Percentiles rank a stretch among this genome's conserved stretches.
Evolutionary conservation across 64 coral and sea anemone species (phyloP).

Genomic region (Orbicella faveolata): DNA sequence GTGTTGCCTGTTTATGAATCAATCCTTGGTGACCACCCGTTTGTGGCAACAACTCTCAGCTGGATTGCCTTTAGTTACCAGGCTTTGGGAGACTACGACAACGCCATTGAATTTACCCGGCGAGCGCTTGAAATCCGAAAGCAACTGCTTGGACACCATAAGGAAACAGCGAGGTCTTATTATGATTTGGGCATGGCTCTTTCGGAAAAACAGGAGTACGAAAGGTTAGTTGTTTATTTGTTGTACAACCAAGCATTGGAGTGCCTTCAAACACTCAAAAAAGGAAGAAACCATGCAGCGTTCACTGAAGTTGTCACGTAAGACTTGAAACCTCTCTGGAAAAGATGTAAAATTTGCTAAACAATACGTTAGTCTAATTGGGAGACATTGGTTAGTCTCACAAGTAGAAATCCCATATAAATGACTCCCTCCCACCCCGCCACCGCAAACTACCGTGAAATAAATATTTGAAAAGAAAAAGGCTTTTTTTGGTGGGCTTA

Average conservation of each 20-base stretch:
- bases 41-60: slow-evolving; percentile 32
- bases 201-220: neutral
- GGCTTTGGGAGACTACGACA: slow-evolving; percentile 20
- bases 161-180: slow-evolving; percentile 21
- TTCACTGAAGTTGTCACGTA: neutral
- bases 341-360: neutral
- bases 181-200: slow-evolving; percentile 34
- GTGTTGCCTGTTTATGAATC: slow-evolving; percentile 44
- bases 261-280: neutral
- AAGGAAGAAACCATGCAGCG: neutral
- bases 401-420: too few species aligned
- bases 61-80: slow-evolving; percentile 38
- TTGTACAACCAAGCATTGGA: neutral
- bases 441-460: neutral
- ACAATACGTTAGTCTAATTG: too few species aligned
- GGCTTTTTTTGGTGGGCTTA: neutral
- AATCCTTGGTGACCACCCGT: slow-evolving; percentile 40
- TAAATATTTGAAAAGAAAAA: neutral
- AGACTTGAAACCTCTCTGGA: neutral
- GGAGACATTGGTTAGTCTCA: too few species aligned
- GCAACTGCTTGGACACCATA: slow-evolving; percentile 11
- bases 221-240: neutral
- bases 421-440: too few species aligned
- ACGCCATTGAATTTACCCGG: slow-evolving; percentile 28
- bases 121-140: slow-evolving; percentile 18